phyloP scores from a whole-genome alignment of 1,140 invertebrate genomes.

The Drosophila erecta region DNA sequence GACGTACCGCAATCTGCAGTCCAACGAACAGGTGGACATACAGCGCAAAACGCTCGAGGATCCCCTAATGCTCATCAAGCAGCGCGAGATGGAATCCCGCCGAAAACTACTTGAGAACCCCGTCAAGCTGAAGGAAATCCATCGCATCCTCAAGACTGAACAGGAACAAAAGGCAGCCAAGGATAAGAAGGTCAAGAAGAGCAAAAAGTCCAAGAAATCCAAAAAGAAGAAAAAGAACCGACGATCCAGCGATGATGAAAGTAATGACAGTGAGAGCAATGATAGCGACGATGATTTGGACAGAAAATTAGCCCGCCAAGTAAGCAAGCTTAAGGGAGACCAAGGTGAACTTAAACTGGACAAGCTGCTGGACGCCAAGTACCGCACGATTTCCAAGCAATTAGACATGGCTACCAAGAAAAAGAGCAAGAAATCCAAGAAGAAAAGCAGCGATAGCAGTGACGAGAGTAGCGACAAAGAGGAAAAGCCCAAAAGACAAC shows the following conservation, averaged over 20 bases:
- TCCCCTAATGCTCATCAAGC: constrained; percentile 93
- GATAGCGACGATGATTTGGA: constrained; percentile 85
- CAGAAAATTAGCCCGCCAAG: constrained; percentile 85
- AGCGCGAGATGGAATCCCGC: constrained; percentile 92
- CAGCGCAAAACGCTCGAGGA: constrained; percentile 95
- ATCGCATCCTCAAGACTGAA: constrained; percentile 89
- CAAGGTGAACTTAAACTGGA: constrained; percentile 56
- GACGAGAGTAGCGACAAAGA: constrained; percentile 26
- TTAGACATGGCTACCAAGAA: constrained; percentile 74
- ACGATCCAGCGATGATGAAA: constrained; percentile 34
- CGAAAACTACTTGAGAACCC: constrained; percentile 94
- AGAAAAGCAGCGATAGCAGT: constrained; percentile 31
- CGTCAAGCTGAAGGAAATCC: constrained; percentile 93
- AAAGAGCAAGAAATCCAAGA: constrained; percentile 26
- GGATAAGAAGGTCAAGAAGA: constrained; percentile 87
- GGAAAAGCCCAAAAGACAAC: background rate
- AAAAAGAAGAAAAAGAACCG: constrained; percentile 59
- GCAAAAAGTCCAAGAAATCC: constrained; percentile 80
- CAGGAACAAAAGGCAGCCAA: constrained; percentile 85
- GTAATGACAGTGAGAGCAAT: constrained; percentile 34
- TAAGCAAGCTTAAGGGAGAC: constrained; percentile 85
- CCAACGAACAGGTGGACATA: constrained; percentile 90
- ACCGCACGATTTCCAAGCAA: constrained; percentile 79
- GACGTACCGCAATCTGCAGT: constrained; percentile 71
- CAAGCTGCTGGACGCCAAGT: constrained; percentile 71